A percentile compares a stretch with the other conserved stretches of the same genome.
These are phyloP conservation scores for Passerina amoena DNA, from an alignment of 2,113 vertebrate genomes.

Conservation along the genomic window DNA sequence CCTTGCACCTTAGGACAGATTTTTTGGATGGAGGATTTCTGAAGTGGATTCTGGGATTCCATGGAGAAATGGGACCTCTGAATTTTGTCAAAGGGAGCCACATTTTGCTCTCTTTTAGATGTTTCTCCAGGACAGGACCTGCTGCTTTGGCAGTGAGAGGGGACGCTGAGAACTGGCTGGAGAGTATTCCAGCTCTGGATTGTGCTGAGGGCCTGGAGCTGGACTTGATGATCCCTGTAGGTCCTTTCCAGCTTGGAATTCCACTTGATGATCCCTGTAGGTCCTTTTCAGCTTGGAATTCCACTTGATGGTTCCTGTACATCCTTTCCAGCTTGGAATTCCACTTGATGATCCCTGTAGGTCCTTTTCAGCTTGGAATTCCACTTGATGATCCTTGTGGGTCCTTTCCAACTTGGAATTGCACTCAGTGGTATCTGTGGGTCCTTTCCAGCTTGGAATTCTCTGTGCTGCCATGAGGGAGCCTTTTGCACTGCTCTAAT, in stretches of 20 bases:
- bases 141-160: background rate
- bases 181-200: background rate
- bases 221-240: background rate
- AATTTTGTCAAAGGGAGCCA: background rate
- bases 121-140: background rate
- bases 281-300: no score
- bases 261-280: background rate
- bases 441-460: background rate
- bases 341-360: background rate
- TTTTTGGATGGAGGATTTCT: background rate
- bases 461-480: background rate
- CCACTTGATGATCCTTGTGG: background rate
- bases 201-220: background rate
- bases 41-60: background rate
- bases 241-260: background rate
- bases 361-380: no score
- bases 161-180: background rate
- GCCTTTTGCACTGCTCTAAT: background rate
- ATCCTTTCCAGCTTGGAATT: no score
- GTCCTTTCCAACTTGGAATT: background rate
- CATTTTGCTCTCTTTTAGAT: background rate
- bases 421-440: fast-evolving
- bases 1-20: background rate
- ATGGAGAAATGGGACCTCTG: background rate
- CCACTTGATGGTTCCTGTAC: background rate